Evolutionary conservation across 2,797 vertebrate genomes (phyloP).

Genomic region (Characodon lateralis): DNA sequence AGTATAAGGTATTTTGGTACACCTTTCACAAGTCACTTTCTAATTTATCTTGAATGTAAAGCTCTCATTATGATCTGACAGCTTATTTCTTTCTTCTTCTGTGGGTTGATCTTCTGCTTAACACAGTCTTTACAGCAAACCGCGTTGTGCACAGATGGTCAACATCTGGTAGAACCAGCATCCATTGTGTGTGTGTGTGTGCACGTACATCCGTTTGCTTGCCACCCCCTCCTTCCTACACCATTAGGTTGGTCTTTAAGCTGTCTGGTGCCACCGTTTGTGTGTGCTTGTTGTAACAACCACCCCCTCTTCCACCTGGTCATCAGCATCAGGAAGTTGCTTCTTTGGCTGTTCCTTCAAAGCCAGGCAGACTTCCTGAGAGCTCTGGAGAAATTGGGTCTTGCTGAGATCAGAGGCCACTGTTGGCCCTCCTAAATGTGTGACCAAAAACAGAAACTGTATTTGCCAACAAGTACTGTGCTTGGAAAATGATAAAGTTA

Average conservation of each 20-base stretch:
- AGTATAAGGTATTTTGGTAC: slow-evolving; percentile 30
- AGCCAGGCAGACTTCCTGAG: slow-evolving; percentile 71
- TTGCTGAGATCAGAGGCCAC: slow-evolving; percentile 67
- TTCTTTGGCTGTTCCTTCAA: slow-evolving; percentile 65
- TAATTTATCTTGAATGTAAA: slow-evolving; percentile 4
- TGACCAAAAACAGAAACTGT: slow-evolving; percentile 24
- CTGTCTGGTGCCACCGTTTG: slow-evolving; percentile 1
- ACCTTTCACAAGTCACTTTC: slow-evolving; percentile 24
- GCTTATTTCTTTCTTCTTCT: slow-evolving; percentile 7
- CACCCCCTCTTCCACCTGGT: slow-evolving; percentile 66
- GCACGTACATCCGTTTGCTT: not conserved
- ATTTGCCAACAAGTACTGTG: slow-evolving; percentile 30
- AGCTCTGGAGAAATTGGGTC: slow-evolving; percentile 57
- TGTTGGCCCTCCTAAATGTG: not conserved
- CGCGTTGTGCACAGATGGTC: slow-evolving; percentile 43
- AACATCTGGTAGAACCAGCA: slow-evolving; percentile 47
- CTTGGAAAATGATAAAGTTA: not conserved
- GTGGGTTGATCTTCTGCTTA: slow-evolving; percentile 12
- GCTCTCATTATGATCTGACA: not conserved
- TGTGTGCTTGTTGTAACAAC: not conserved
- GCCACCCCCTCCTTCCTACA: slow-evolving; percentile 5
- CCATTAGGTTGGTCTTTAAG: slow-evolving; percentile 9
- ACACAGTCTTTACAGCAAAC: slow-evolving; percentile 26
- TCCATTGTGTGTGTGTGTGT: slow-evolving; percentile 15
- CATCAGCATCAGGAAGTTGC: slow-evolving; percentile 59